Percentiles rank a stretch among this genome's conserved stretches.
These are phyloP conservation scores for Gastrophryne carolinensis DNA, from an alignment of 2,797 vertebrate species.

Conservation along the genomic window DNA sequence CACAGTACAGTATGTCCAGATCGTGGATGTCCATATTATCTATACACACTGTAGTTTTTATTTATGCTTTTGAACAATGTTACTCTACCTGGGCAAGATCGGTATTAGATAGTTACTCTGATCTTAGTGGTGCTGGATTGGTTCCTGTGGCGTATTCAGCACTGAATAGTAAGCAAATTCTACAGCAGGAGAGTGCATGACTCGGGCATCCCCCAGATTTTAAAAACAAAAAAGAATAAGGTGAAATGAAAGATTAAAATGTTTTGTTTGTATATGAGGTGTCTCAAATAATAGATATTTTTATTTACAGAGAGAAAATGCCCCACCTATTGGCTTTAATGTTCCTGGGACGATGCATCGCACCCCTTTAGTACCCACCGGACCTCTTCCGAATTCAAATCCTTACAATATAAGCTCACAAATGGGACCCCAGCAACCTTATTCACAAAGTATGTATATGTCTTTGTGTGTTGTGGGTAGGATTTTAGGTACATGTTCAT, in stretches of 20 bases:
- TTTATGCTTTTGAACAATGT: neutral
- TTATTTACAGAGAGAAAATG: slow-evolving; percentile 74
- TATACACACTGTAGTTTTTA: neutral
- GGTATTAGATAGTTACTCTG: neutral
- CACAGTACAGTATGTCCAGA: neutral
- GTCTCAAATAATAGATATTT: neutral
- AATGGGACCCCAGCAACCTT: slow-evolving; percentile 59
- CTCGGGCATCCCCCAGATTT: no score
- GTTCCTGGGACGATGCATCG: slow-evolving; percentile 67
- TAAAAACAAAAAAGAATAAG: neutral
- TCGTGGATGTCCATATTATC: neutral
- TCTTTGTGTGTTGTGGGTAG: no score
- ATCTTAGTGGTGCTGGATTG: no score
- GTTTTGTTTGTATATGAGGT: neutral
- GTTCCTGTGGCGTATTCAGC: no score
- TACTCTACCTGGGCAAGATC: neutral
- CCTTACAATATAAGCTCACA: slow-evolving; percentile 77
- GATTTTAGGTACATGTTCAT: no score
- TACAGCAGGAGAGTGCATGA: neutral
- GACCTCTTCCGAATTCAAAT: slow-evolving; percentile 60
- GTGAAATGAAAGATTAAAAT: neutral
- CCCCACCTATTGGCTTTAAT: slow-evolving; percentile 74
- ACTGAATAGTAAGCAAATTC: neutral
- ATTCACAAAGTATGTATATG: slow-evolving; percentile 84
- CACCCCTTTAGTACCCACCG: slow-evolving; percentile 57